Evolutionary conservation across 2,113 vertebrate species (phyloP).

Genomic region (Trachemys scripta): DNA sequence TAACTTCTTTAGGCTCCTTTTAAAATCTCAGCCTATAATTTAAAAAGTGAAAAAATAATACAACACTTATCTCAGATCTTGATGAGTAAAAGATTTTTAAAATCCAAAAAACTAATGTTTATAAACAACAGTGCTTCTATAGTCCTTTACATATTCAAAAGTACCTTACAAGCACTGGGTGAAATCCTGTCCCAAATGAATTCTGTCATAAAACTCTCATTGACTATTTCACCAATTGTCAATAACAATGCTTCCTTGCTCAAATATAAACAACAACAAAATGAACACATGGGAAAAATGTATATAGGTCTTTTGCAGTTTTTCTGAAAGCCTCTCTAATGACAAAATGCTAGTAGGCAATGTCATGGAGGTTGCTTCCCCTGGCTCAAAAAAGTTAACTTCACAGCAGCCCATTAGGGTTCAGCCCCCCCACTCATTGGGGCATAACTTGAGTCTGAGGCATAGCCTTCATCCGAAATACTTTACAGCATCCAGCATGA

Average conservation of each 20-base stretch:
- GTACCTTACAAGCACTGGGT: no score
- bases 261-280: neutral
- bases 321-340: neutral
- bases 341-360: neutral
- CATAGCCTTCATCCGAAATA: neutral
- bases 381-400: neutral
- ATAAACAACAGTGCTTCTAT: no score
- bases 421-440: neutral
- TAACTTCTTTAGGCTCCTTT: neutral
- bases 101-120: no score
- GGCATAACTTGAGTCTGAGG: neutral
- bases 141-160: no score
- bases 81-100: no score
- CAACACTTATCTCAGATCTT: no score
- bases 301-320: neutral
- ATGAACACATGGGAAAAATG: neutral
- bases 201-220: no score
- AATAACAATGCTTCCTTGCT: no score
- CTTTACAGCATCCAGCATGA: neutral
- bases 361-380: neutral
- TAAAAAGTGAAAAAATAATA: neutral
- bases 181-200: no score
- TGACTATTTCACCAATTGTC: no score
- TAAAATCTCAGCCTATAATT: neutral
- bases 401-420: neutral